Evolutionary conservation across 2,888 invertebrate genomes (phyloP).

Genomic region (Ormyrus nitidulus): DNA sequence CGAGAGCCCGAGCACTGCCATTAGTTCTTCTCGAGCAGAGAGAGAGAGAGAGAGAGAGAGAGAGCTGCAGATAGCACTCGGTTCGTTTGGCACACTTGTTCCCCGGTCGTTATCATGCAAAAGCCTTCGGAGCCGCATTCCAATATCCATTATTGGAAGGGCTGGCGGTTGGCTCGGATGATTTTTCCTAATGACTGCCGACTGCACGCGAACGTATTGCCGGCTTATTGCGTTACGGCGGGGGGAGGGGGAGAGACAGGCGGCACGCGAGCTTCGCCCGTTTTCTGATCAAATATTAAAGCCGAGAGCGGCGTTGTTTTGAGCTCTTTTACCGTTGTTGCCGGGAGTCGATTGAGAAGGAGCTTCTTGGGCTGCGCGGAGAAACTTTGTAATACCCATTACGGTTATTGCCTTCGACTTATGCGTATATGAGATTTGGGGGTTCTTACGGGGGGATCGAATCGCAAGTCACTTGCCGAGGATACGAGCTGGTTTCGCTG

Average conservation of each 20-base stretch:
- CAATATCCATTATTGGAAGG: slow-evolving; percentile 38
- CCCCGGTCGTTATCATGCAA: slow-evolving; percentile 40
- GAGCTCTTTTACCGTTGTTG: background rate
- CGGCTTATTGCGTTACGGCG: slow-evolving; percentile 34
- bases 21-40: too few species aligned
- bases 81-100: slow-evolving; percentile 29
- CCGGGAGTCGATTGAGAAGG: background rate
- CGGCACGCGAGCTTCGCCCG: background rate
- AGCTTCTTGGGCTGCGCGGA: background rate
- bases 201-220: slow-evolving; percentile 25
- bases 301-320: slow-evolving; percentile 41
- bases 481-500: background rate
- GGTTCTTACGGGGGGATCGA: background rate
- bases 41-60: too few species aligned
- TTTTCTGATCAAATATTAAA: slow-evolving; percentile 48
- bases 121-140: slow-evolving; percentile 17
- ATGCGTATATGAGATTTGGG: background rate
- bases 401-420: slow-evolving; percentile 41
- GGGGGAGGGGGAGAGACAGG: too few species aligned
- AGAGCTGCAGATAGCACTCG: background rate
- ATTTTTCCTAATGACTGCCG: slow-evolving; percentile 44
- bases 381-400: slow-evolving; percentile 40
- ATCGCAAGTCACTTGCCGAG: too few species aligned
- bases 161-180: background rate
- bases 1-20: too few species aligned